These are phyloP conservation scores for Forbesichthys papilliferus DNA, from an alignment of 2,113 vertebrate species.

Conservation along the genomic window DNA sequence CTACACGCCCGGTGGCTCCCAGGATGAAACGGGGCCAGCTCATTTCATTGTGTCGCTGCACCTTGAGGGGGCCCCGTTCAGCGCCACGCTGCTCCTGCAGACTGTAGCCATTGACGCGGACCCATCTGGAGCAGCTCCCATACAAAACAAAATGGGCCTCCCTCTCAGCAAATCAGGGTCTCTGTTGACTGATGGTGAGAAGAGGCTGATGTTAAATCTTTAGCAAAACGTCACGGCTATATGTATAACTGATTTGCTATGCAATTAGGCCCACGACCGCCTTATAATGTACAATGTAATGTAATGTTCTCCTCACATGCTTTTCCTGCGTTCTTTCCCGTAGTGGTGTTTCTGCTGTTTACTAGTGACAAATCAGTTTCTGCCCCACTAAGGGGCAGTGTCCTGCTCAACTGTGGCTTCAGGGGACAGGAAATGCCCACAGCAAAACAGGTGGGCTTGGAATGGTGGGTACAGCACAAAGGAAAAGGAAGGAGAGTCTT, in stretches of 20 bases:
- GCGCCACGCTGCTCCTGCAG: slow-evolving; percentile 75
- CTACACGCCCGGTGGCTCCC: slow-evolving; percentile 50
- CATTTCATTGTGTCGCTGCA: slow-evolving; percentile 75
- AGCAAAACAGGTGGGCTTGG: slow-evolving; percentile 58
- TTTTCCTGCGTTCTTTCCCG: slow-evolving; percentile 9
- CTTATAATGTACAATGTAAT: too few relatives aligned
- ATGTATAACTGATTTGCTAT: not conserved
- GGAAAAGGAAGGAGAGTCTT: slow-evolving; percentile 77
- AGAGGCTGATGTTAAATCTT: not conserved
- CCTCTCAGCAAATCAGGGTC: slow-evolving; percentile 75
- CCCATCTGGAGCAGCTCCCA: slow-evolving; percentile 36
- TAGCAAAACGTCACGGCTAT: not conserved
- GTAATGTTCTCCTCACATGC: not conserved
- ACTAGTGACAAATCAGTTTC: slow-evolving; percentile 65
- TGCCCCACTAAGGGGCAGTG: slow-evolving; percentile 60
- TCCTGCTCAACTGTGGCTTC: slow-evolving; percentile 79
- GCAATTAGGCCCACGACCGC: not conserved
- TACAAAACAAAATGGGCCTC: slow-evolving; percentile 69
- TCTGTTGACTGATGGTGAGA: slow-evolving; percentile 69
- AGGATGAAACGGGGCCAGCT: slow-evolving; percentile 25
- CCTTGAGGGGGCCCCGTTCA: slow-evolving; percentile 70
- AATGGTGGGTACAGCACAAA: slow-evolving; percentile 83
- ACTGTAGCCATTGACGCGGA: slow-evolving; percentile 39
- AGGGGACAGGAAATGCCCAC: slow-evolving; percentile 62
- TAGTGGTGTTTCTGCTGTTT: slow-evolving; percentile 84